A percentile compares a stretch with the other conserved stretches of the same genome.
These are phyloP conservation scores for Pitta sordida DNA, from an alignment of 2,113 vertebrate species.

Conservation along the genomic window DNA sequence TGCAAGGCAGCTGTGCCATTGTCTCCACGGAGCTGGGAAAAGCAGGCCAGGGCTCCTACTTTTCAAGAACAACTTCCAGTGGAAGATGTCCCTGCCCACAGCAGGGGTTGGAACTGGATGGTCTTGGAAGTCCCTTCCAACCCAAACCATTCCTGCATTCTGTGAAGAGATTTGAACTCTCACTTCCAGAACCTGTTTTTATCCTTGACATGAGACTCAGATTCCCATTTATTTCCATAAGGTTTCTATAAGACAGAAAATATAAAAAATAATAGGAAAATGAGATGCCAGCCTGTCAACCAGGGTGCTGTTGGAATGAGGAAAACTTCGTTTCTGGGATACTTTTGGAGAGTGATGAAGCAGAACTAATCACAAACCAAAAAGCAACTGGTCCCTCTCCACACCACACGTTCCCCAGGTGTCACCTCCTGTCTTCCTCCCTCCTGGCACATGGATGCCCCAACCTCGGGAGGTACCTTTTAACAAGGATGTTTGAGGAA, in stretches of 20 bases:
- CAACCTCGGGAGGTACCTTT: neutral
- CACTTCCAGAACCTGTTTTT: neutral
- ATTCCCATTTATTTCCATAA: neutral
- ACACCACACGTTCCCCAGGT: rapidly evolving
- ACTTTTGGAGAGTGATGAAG: neutral
- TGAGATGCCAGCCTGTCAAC: rapidly evolving
- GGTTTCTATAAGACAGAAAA: neutral
- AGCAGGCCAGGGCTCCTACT: neutral
- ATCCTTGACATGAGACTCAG: neutral
- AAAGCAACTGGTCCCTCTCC: neutral
- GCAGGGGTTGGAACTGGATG: neutral
- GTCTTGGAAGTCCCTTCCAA: neutral
- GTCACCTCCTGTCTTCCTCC: neutral
- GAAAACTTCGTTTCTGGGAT: neutral
- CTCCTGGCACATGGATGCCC: neutral
- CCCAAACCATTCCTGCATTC: neutral
- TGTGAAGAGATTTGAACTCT: neutral
- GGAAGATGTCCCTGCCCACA: too few relatives aligned
- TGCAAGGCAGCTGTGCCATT: neutral
- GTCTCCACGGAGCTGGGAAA: neutral
- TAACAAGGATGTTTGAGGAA: conserved; percentile 3
- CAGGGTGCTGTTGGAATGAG: neutral
- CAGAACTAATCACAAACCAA: neutral
- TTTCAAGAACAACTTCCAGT: neutral
- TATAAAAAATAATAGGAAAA: neutral